phyloP scores from a whole-genome alignment of 2,888 invertebrate genomes.

The Dryococelus australis region DNA sequence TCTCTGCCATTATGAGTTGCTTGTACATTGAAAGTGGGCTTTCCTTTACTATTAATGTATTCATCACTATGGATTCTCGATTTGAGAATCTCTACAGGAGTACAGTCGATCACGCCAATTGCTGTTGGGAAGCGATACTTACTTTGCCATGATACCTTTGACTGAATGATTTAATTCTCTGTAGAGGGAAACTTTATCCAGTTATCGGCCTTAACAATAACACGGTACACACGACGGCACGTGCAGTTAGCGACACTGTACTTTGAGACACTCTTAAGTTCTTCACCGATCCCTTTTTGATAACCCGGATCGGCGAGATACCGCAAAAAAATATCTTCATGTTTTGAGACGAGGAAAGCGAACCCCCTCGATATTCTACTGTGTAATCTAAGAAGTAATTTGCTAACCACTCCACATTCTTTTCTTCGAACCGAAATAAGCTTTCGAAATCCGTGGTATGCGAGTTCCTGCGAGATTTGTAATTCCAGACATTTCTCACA shows the following conservation, averaged over 20 bases:
- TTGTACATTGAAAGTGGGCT: slow-evolving; percentile 4
- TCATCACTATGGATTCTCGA: background rate
- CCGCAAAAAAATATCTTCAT: slow-evolving; percentile 29
- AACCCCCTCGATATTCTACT: background rate
- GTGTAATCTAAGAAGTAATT: background rate
- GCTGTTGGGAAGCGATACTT: background rate
- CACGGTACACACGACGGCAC: background rate
- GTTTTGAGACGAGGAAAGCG: background rate
- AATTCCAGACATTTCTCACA: background rate
- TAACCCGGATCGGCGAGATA: background rate
- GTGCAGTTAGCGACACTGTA: background rate
- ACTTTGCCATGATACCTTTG: background rate
- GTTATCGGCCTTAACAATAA: background rate
- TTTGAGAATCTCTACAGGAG: background rate
- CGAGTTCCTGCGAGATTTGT: background rate
- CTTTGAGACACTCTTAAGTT: slow-evolving; percentile 5
- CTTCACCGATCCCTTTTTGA: slow-evolving; percentile 23
- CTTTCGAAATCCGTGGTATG: background rate
- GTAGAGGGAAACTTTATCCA: background rate
- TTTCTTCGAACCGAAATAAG: slow-evolving; percentile 21
- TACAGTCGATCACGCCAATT: slow-evolving; percentile 17
- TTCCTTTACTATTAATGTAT: background rate
- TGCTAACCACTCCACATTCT: background rate
- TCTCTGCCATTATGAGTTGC: background rate
- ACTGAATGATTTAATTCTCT: background rate